These are phyloP conservation scores for Reticulitermes lucifugus DNA, from an alignment of 2,888 invertebrate species.

Conservation along the genomic window DNA sequence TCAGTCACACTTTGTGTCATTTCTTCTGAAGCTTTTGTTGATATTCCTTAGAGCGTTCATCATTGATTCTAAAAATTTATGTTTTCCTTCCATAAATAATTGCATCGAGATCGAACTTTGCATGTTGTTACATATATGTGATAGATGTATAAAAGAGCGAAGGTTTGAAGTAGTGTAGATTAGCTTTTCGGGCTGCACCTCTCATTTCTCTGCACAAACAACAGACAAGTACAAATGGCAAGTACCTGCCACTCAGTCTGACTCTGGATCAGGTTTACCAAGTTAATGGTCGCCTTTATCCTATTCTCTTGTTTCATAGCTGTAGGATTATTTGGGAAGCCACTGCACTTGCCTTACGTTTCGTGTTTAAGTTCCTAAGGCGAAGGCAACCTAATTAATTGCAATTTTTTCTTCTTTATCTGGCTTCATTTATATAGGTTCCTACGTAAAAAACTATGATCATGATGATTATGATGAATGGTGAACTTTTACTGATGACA, in stretches of 20 bases:
- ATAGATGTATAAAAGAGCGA: too few species aligned
- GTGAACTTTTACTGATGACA: not conserved
- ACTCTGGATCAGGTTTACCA: not conserved
- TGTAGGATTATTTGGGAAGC: not conserved
- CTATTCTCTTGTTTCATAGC: not conserved
- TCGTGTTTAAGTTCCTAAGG: not conserved
- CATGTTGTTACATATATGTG: not conserved
- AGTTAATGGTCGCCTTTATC: slow-evolving; percentile 1
- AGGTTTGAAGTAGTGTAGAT: not conserved
- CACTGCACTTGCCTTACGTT: not conserved
- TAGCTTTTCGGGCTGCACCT: not conserved
- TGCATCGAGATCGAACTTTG: not conserved
- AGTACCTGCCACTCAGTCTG: not conserved
- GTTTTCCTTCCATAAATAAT: not conserved
- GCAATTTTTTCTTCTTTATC: not conserved
- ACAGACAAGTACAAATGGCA: not conserved
- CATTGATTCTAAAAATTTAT: not conserved
- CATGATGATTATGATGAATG: not conserved
- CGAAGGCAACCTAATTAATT: not conserved
- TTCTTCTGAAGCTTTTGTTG: not conserved
- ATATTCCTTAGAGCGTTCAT: not conserved
- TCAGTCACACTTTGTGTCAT: not conserved
- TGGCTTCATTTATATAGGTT: not conserved
- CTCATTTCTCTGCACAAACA: not conserved
- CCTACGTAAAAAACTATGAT: not conserved